phyloP scores from a whole-genome alignment of 2,113 vertebrate species.

The Pomatostomus ruficeps region DNA sequence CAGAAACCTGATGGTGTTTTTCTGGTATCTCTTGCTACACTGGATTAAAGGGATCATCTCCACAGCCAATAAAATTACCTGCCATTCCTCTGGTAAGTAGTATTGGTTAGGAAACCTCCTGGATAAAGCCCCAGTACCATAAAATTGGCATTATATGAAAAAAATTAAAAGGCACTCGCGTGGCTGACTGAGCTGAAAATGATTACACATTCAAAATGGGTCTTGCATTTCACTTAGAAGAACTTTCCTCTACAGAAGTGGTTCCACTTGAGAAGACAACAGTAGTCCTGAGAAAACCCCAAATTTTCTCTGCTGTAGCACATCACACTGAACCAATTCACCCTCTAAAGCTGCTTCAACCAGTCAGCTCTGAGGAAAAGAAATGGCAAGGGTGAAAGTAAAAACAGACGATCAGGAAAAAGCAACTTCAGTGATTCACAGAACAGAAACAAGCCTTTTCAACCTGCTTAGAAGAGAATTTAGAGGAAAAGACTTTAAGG shows the following conservation, averaged over 20 bases:
- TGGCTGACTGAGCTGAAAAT: neutral
- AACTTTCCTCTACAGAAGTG: neutral
- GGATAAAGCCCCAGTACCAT: neutral
- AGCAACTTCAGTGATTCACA: neutral
- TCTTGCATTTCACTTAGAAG: neutral
- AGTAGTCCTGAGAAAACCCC: neutral
- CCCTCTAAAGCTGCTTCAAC: neutral
- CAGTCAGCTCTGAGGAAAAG: neutral
- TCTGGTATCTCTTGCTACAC: neutral
- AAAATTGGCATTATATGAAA: neutral
- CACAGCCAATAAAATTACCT: neutral
- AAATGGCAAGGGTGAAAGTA: neutral
- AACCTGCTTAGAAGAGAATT: neutral
- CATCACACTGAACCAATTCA: neutral
- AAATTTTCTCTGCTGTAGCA: neutral
- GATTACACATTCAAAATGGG: neutral
- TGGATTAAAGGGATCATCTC: neutral
- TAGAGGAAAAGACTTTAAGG: neutral
- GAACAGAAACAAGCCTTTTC: neutral
- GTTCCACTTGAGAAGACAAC: neutral
- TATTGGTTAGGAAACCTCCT: neutral
- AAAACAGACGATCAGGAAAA: neutral
- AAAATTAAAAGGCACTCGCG: conserved; percentile 45
- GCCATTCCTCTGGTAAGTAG: neutral
- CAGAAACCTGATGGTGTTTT: neutral